phyloP scores from a whole-genome alignment of 2,888 invertebrate genomes.

The Cataglyphis cursor region DNA sequence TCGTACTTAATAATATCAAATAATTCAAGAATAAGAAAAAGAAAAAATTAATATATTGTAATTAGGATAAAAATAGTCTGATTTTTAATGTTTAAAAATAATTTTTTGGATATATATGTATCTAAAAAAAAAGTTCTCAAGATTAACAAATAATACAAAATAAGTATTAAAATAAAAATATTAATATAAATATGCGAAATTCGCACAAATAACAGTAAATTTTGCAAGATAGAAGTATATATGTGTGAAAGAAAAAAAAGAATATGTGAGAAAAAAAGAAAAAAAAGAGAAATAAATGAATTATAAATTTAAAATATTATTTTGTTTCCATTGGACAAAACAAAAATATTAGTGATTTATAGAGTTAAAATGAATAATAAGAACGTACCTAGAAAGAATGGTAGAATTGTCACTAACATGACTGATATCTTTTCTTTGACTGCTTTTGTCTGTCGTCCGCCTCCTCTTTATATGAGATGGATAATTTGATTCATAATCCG shows the following conservation, averaged over 20 bases:
- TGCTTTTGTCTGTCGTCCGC: conserved; percentile 45
- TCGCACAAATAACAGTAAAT: neutral
- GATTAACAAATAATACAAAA: too few relatives aligned
- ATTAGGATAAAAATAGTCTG: too few relatives aligned
- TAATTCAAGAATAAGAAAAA: neutral
- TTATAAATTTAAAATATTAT: conserved; percentile 7
- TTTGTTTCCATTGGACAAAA: neutral
- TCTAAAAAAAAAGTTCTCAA: too few relatives aligned
- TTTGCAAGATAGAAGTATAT: neutral
- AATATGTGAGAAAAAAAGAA: too few relatives aligned
- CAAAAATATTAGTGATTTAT: neutral
- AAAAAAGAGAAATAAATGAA: neutral
- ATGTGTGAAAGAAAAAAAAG: too few relatives aligned
- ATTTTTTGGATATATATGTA: neutral
- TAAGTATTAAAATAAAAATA: too few relatives aligned
- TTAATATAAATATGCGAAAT: neutral
- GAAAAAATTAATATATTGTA: neutral
- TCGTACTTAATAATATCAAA: neutral
- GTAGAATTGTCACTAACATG: conserved; percentile 70
- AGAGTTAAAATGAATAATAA: neutral
- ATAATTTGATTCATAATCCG: conserved; percentile 65
- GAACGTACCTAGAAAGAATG: conserved; percentile 71
- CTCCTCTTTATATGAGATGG: conserved; percentile 70
- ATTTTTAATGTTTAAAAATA: too few relatives aligned
- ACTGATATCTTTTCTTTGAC: conserved; percentile 54